Percentiles rank a stretch among this genome's conserved stretches.
Conservation (phyloP, 1,140 invertebrate genomes). For the Brachionus manjavacas region DNA sequence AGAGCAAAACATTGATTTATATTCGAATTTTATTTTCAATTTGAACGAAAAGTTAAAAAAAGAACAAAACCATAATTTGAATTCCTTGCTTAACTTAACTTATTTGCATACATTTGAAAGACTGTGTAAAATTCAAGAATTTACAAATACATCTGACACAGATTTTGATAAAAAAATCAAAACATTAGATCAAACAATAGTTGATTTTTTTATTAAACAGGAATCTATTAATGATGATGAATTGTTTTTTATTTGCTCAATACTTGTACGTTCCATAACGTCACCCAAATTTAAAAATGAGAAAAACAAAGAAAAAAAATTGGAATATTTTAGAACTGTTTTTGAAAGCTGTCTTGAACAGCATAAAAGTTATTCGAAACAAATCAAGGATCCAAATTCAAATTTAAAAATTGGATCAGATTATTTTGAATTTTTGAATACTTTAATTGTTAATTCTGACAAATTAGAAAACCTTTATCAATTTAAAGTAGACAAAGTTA, state of each 20-base stretch:
- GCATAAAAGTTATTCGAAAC: not conserved
- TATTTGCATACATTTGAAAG: slow-evolving; percentile 20
- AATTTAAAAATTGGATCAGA: not conserved
- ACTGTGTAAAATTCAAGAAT: not conserved
- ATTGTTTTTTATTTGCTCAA: not conserved
- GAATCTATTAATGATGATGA: not conserved
- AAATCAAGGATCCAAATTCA: not conserved
- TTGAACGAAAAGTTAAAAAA: not conserved
- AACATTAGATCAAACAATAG: not conserved
- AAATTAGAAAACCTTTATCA: not conserved
- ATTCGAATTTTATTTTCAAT: not conserved
- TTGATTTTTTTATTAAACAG: not conserved
- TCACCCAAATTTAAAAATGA: not conserved
- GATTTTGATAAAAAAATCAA: not conserved
- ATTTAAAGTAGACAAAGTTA: not conserved
- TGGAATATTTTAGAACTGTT: not conserved
- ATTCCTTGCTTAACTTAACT: not conserved
- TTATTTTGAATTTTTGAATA: slow-evolving; percentile 7
- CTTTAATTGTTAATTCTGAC: not conserved
- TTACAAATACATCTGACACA: not conserved
- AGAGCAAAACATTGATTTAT: slow-evolving; percentile 14
- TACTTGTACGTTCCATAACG: not conserved
- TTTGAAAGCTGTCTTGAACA: not conserved
- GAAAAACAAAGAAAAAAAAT: not conserved
- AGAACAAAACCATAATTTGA: not conserved